phyloP scores from a whole-genome alignment of 37 sponge, comb jelly and placozoan genomes.

The Cliona cf. orientalis region DNA sequence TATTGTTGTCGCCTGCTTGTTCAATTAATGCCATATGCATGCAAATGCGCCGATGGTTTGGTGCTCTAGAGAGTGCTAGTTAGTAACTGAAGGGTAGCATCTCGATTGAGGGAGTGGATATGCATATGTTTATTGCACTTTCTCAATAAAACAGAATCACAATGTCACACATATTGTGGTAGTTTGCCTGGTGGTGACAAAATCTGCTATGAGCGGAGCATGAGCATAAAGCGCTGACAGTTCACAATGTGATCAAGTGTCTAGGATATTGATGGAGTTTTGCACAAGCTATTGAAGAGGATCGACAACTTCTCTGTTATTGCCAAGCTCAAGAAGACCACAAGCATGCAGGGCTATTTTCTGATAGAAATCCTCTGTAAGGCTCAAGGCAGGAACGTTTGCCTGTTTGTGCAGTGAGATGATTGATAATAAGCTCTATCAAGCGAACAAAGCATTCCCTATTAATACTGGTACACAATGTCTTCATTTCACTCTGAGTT shows the following conservation, averaged over 20 bases:
- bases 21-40: constrained; percentile 8
- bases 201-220: background rate
- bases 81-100: background rate
- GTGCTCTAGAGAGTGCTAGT: background rate
- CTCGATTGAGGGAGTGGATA: background rate
- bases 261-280: background rate
- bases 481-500: background rate
- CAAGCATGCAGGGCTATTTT: background rate
- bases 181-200: background rate
- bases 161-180: background rate
- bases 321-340: background rate
- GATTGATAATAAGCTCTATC: background rate
- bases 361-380: background rate
- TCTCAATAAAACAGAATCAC: background rate
- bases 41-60: constrained; percentile 20
- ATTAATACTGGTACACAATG: background rate
- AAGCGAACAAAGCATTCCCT: background rate
- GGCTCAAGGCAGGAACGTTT: background rate
- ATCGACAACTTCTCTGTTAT: background rate
- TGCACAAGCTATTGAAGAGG: background rate
- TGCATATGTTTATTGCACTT: background rate
- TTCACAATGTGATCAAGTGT: background rate
- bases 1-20: no score
- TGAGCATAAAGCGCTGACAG: background rate
- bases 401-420: background rate